These are phyloP conservation scores for Unio pictorum DNA, from an alignment of 2,888 invertebrate genomes.

Conservation along the genomic window DNA sequence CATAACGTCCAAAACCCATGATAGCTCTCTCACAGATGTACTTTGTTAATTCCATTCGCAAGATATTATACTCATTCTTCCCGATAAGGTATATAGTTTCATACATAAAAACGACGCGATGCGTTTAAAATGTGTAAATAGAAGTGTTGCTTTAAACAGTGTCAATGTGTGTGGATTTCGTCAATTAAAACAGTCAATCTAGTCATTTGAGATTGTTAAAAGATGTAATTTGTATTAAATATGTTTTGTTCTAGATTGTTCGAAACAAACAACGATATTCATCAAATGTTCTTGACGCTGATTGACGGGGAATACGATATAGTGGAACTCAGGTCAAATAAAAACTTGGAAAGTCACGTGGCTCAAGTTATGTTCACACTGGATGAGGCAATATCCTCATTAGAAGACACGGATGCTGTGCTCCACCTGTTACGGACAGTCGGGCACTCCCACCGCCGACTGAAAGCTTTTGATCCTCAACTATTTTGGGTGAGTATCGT, in stretches of 20 bases:
- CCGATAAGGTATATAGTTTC: too few species aligned
- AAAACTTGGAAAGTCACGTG: conserved; percentile 89
- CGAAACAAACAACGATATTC: conserved; percentile 26
- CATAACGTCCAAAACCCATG: too few species aligned
- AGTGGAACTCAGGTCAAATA: conserved; percentile 84
- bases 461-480: conserved; percentile 88
- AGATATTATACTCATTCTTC: too few species aligned
- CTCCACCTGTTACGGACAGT: conserved; percentile 86
- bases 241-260: conserved; percentile 22
- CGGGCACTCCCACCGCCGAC: conserved; percentile 85
- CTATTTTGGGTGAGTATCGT: conserved; percentile 84
- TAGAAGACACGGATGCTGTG: conserved; percentile 89
- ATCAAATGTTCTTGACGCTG: conserved; percentile 21
- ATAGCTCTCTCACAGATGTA: too few species aligned
- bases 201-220: background rate
- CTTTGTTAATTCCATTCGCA: too few species aligned
- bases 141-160: too few species aligned
- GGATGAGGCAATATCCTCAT: conserved; percentile 89
- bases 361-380: conserved; percentile 89
- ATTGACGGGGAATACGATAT: conserved; percentile 74
- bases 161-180: too few species aligned
- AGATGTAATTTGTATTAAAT: background rate
- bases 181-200: too few species aligned
- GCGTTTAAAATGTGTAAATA: too few species aligned
- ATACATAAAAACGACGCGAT: too few species aligned